Evolutionary conservation across 2,797 vertebrate species (phyloP), one percentile per base, ranked within the genome.

Genomic region (Pseudomugil gertrudae): DNA sequence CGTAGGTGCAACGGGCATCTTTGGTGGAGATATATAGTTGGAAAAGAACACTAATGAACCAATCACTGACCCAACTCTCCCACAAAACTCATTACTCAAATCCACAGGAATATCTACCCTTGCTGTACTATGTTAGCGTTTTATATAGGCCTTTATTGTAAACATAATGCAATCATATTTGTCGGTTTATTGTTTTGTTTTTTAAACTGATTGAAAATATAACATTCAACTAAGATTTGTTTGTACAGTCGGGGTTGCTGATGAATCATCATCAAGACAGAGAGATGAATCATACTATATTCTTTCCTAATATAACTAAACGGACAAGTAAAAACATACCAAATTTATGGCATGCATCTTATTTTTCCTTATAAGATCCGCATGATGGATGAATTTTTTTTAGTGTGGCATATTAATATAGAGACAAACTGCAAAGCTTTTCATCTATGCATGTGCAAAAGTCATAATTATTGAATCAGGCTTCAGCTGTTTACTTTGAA

Each of bases 11-110:
- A 59, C 40, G 70, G 57, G 66, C 66, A 74, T 82, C 54, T 68
- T 40, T 43, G 62, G 48, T 75, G 36, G 48, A 55, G 52, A 75
- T 57, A 76, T 72, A 69, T 5, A 64, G 67, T 57, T 85, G 63
- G 76, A 81, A 69, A 71, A 61, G 48, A 57, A 76, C 74, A 74
- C 54, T 52, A 33, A 61, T 72, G 63, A 60, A 63, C 43, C 47
- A 56, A 55, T 70, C 8, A 15, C 29, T 7, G 35, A 43, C 40
- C 36, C 33, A 35, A 13, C 10, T 10, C 40, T 43, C 40, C 19
- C 8, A n/a, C 19, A 43, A n/a, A 43, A 72, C 36, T 67, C 74
- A 14, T 2, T 15, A 43, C 47, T 63, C 51, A 72, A 62, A 70
- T 72, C 51, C 21, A 35, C 21, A 57, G 24, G 17, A 17, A 43